These are phyloP conservation scores for Bufotes viridis DNA, from an alignment of 2,797 vertebrate species.

Conservation along the genomic window DNA sequence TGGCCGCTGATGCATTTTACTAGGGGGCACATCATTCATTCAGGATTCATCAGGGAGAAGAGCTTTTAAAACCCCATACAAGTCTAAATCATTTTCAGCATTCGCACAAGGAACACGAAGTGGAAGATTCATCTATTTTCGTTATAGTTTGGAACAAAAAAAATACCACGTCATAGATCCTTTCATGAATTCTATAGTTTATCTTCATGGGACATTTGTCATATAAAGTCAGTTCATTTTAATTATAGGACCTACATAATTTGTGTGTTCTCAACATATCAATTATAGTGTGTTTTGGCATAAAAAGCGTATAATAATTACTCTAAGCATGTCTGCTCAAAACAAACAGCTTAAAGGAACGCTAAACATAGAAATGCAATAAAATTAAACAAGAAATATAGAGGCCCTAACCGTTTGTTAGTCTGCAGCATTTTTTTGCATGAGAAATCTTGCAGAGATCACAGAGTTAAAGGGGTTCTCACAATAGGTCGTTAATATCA, in stretches of 20 bases:
- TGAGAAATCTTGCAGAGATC: no score
- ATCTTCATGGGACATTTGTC: background rate
- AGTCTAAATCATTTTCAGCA: slow-evolving; percentile 23
- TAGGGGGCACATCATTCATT: slow-evolving; percentile 17
- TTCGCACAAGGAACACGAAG: background rate
- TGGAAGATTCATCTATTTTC: background rate
- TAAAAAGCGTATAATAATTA: no score
- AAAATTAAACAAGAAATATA: no score
- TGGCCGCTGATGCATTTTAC: slow-evolving; percentile 29
- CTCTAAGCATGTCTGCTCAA: no score
- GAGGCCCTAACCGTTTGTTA: no score
- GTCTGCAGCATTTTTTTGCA: no score
- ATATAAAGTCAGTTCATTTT: background rate
- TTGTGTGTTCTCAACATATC: background rate
- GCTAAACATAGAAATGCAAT: no score
- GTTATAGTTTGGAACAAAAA: background rate
- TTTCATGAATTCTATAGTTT: background rate
- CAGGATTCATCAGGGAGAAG: slow-evolving; percentile 28
- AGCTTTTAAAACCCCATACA: slow-evolving; percentile 33
- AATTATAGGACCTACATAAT: background rate
- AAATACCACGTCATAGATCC: background rate
- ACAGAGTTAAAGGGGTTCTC: no score
- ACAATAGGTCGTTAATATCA: no score
- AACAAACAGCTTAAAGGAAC: no score
- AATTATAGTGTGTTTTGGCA: no score